These are phyloP conservation scores for Cerastis rubricosa DNA, from an alignment of 2,888 invertebrate species.

Conservation along the genomic window DNA sequence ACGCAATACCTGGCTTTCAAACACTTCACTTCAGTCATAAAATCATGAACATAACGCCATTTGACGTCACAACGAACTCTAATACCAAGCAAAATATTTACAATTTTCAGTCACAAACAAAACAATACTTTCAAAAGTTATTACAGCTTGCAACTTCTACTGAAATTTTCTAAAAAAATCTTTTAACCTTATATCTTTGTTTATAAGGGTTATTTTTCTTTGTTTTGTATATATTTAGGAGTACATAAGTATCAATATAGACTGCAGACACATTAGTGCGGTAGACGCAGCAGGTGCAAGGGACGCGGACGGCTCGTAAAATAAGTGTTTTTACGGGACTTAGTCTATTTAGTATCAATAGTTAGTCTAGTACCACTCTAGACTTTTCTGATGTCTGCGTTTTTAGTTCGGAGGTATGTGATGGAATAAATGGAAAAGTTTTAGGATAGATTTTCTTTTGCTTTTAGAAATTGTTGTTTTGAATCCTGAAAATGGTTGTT, in stretches of 20 bases:
- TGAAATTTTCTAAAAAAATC: not conserved
- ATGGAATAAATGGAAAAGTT: conserved; percentile 37
- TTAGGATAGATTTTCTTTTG: conserved; percentile 36
- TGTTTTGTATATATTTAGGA: conserved; percentile 10
- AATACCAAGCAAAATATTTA: conserved; percentile 17
- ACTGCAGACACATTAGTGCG: conserved; percentile 66
- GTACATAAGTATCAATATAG: conserved; percentile 20
- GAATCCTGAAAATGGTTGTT: not conserved
- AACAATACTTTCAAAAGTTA: conserved; percentile 27
- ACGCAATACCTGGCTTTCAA: not conserved
- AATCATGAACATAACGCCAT: not conserved
- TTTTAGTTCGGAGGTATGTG: not conserved
- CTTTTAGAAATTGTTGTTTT: not conserved
- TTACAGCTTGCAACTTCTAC: conserved; percentile 27
- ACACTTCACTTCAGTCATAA: not conserved
- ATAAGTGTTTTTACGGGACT: conserved; percentile 50
- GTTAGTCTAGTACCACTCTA: conserved; percentile 14
- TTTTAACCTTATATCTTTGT: not conserved
- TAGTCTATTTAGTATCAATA: conserved; percentile 29
- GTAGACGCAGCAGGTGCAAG: conserved; percentile 71
- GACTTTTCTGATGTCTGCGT: conserved; percentile 17
- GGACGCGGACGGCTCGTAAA: conserved; percentile 60
- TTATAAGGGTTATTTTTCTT: conserved; percentile 1
- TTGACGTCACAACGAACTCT: conserved; percentile 16
- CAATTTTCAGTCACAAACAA: conserved; percentile 27